These are phyloP conservation scores for Takifugu flavidus DNA, from an alignment of 2,113 vertebrate genomes.

Conservation along the genomic window DNA sequence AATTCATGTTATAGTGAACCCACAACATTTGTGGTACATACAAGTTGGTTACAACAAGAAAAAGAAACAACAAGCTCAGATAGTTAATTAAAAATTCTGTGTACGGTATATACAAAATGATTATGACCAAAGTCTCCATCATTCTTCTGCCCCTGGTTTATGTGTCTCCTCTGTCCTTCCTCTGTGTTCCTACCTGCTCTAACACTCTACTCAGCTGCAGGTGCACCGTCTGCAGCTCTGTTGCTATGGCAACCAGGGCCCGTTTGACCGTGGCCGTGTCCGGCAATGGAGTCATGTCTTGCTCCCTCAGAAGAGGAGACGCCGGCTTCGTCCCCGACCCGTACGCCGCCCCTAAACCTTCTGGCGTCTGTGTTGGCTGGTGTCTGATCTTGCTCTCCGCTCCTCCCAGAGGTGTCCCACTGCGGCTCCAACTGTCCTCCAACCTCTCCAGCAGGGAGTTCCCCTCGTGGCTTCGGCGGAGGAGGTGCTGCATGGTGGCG, in stretches of 20 bases:
- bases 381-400: slow-evolving; percentile 1
- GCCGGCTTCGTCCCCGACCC: slow-evolving; percentile 17
- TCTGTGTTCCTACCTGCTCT: slow-evolving; percentile 24
- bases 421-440: slow-evolving; percentile 27
- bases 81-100: neutral
- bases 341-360: neutral
- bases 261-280: slow-evolving; percentile 38
- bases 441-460: slow-evolving; percentile 29
- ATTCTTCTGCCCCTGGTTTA: slow-evolving; percentile 4
- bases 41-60: slow-evolving; percentile 13
- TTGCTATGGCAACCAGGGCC: slow-evolving; percentile 56
- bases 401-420: neutral
- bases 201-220: slow-evolving; percentile 54
- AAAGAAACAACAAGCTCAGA: slow-evolving; percentile 7
- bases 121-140: neutral
- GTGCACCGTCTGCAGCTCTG: slow-evolving; percentile 59
- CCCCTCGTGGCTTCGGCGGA: slow-evolving; percentile 27
- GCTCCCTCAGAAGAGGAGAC: slow-evolving; percentile 30
- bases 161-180: slow-evolving; percentile 44
- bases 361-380: slow-evolving; percentile 21
- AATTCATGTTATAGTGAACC: slow-evolving; percentile 39
- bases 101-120: slow-evolving; percentile 39
- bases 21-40: slow-evolving; percentile 22
- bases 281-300: slow-evolving; percentile 28
- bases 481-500: slow-evolving; percentile 41